A percentile compares a stretch with the other conserved stretches of the same genome.
Evolutionary conservation across 2,797 vertebrate species (phyloP).

Genomic region (Dendrocincla tyrannina): DNA sequence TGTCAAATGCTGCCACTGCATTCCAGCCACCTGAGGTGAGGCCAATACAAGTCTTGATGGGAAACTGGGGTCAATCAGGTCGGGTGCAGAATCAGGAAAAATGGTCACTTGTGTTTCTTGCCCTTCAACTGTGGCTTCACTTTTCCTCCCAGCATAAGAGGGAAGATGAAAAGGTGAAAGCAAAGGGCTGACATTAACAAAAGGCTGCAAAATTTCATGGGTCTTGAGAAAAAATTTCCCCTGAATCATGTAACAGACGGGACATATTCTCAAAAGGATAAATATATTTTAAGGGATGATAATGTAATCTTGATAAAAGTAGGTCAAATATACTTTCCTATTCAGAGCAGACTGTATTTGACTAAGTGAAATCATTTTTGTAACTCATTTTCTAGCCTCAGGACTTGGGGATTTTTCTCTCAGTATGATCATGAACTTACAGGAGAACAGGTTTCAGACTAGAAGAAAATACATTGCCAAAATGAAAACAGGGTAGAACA

Average conservation of each 20-base stretch:
- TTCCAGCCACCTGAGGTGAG: neutral
- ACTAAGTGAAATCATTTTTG: neutral
- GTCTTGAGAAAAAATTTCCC: neutral
- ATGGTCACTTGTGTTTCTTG: neutral
- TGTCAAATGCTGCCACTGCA: neutral
- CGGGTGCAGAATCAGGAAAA: neutral
- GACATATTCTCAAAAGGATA: neutral
- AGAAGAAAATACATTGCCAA: neutral
- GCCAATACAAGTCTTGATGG: neutral
- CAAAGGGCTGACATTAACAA: neutral
- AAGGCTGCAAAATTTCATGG: neutral
- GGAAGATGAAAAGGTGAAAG: neutral
- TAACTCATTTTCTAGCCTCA: neutral
- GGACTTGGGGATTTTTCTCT: neutral
- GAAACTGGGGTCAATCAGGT: neutral
- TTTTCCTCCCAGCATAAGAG: neutral
- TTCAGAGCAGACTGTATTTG: neutral
- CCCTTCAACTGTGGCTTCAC: neutral
- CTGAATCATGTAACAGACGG: neutral
- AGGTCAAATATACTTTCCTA: neutral
- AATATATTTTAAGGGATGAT: neutral
- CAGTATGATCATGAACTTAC: neutral
- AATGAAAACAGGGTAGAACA: slow-evolving; percentile 6
- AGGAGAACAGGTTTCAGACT: neutral
- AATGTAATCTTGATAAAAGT: neutral